Evolutionary conservation across 2,888 invertebrate species (phyloP).

Genomic region (Strigamia transsilvanica): DNA sequence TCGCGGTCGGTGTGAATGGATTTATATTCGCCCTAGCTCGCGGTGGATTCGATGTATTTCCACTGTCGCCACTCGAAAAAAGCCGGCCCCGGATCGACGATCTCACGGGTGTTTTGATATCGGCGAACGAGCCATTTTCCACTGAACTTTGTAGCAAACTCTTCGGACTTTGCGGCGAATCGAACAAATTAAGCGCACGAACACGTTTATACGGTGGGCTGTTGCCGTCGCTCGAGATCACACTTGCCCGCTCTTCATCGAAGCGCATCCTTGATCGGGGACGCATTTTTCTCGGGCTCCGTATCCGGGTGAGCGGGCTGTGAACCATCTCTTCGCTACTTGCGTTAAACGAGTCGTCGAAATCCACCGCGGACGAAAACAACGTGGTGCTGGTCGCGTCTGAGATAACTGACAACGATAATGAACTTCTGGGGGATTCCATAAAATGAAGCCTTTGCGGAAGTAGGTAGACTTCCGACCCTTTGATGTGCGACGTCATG

Average conservation of each 20-base stretch:
- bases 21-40: constrained; percentile 76
- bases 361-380: neutral
- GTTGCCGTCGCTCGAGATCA: neutral
- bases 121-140: constrained; percentile 66
- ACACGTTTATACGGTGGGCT: constrained; percentile 71
- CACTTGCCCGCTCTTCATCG: neutral
- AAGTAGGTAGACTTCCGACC: neutral
- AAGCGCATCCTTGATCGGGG: neutral
- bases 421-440: neutral
- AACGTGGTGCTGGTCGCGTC: neutral
- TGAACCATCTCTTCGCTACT: constrained; percentile 44
- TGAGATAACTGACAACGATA: neutral
- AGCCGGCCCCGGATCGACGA: constrained; percentile 63
- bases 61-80: constrained; percentile 35
- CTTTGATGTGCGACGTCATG: neutral
- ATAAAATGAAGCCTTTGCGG: neutral
- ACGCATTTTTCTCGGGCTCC: constrained; percentile 16
- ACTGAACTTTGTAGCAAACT: constrained; percentile 75
- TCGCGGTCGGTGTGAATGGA: constrained; percentile 74
- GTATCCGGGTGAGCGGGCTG: constrained; percentile 4
- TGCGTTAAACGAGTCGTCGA: constrained; percentile 41
- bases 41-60: constrained; percentile 8
- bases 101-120: constrained; percentile 64
- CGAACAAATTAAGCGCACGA: constrained; percentile 75
- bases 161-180: constrained; percentile 86